Evolutionary conservation across 53 echinoderm and acorn worm species (phyloP).

Genomic region (Mesocentrotus franciscanus): DNA sequence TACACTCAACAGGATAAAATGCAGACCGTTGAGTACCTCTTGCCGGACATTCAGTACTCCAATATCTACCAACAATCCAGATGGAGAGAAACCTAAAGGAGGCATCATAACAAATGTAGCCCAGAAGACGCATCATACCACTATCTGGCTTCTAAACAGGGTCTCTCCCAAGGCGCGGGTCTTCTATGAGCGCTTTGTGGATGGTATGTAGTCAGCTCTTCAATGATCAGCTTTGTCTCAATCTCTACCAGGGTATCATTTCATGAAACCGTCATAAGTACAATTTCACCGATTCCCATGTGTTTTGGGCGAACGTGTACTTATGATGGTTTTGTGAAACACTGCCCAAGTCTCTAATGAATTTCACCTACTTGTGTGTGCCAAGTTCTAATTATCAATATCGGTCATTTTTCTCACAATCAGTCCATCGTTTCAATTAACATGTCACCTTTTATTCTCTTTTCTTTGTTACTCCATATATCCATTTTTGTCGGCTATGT

Average conservation of each 20-base stretch:
- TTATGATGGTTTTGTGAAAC: too few species aligned
- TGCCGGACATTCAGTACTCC: constrained; percentile 3
- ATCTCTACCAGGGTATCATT: background rate
- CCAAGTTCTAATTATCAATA: background rate
- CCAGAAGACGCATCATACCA: constrained; percentile 41
- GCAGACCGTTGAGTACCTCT: constrained; percentile 14
- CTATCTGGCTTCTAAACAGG: constrained; percentile 42
- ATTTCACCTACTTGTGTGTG: background rate
- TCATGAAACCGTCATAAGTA: too few species aligned
- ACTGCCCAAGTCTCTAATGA: background rate
- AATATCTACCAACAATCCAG: background rate
- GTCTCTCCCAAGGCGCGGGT: constrained; percentile 58
- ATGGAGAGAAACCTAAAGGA: background rate
- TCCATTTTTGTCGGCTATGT: background rate
- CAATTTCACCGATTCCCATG: too few species aligned
- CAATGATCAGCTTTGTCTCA: background rate
- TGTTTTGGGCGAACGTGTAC: too few species aligned
- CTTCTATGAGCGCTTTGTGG: constrained; percentile 64
- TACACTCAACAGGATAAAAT: background rate
- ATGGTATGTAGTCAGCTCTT: constrained; percentile 46
- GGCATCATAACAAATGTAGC: constrained; percentile 34
- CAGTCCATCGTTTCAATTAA: background rate
- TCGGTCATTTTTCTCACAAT: background rate
- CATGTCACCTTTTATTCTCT: background rate
- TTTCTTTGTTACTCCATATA: background rate